A percentile compares a stretch with the other conserved stretches of the same genome.
Conservation (phyloP, 2,113 vertebrate genomes). For the Chascanopsetta lugubris region DNA sequence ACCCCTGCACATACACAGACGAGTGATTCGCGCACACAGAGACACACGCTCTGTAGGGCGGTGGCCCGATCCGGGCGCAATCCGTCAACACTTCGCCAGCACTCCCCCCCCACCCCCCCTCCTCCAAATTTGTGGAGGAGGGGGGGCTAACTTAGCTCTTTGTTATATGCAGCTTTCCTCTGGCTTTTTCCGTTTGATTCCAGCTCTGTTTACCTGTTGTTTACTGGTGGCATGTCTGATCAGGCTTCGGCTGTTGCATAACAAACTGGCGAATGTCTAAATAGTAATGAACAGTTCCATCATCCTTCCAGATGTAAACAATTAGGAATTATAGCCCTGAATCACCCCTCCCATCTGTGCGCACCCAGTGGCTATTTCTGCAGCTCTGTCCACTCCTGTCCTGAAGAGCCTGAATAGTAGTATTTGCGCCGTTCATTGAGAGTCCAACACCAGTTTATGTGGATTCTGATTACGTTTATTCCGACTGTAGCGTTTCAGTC, state of each 20-base stretch:
- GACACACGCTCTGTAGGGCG: no score
- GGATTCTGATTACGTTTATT: not conserved
- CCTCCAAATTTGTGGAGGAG: no score
- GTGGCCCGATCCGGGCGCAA: no score
- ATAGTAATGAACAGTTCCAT: conserved; percentile 19
- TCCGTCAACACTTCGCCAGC: no score
- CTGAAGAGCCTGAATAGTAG: conserved; percentile 20
- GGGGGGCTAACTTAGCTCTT: no score
- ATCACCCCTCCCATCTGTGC: not conserved
- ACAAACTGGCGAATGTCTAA: conserved; percentile 21
- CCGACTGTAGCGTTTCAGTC: not conserved
- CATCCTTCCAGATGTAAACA: not conserved
- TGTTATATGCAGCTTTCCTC: no score
- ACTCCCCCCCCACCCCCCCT: no score
- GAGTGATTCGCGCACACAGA: no score
- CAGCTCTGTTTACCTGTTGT: not conserved
- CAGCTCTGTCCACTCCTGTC: not conserved
- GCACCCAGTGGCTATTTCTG: conserved; percentile 9
- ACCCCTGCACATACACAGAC: no score
- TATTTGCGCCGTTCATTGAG: conserved; percentile 6
- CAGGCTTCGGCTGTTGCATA: conserved; percentile 1
- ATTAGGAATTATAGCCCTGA: conserved; percentile 12
- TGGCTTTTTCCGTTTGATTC: no score
- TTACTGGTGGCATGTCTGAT: not conserved
- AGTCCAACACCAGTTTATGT: not conserved